Evolutionary conservation across 2,888 invertebrate species (phyloP).

Genomic region (Macropis europaea): DNA sequence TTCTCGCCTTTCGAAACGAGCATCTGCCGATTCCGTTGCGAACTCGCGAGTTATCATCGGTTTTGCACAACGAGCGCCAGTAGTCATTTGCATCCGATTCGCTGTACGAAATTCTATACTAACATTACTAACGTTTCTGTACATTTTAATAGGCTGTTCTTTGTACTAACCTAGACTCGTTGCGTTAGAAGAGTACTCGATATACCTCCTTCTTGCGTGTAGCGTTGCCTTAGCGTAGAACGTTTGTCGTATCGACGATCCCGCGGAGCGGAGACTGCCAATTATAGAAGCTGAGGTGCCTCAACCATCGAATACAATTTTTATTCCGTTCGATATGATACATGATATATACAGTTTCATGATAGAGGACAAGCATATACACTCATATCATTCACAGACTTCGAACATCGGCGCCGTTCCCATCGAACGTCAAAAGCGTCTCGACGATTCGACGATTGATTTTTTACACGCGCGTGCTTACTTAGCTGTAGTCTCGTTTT

Average conservation of each 20-base stretch:
- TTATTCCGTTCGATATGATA: neutral
- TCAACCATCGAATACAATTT: constrained; percentile 13
- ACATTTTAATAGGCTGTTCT: constrained; percentile 13
- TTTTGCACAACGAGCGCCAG: constrained; percentile 18
- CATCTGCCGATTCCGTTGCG: neutral
- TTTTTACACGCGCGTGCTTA: constrained; percentile 18
- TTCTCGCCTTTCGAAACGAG: neutral
- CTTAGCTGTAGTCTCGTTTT: no score
- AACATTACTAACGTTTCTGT: constrained; percentile 29
- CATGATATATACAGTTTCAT: constrained; percentile 1
- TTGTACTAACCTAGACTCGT: constrained; percentile 26
- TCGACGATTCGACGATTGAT: neutral
- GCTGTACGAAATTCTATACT: constrained; percentile 26
- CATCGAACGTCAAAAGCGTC: neutral
- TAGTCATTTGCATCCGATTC: constrained; percentile 39
- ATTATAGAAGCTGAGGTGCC: constrained; percentile 49
- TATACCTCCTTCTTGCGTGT: constrained; percentile 5
- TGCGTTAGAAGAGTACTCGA: constrained; percentile 4
- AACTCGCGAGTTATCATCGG: neutral
- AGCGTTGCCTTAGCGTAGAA: constrained; percentile 1
- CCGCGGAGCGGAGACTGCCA: constrained; percentile 1
- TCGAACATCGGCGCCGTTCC: constrained; percentile 1
- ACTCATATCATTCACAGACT: constrained; percentile 41
- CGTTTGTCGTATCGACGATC: neutral
- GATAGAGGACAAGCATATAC: constrained; percentile 24